Evolutionary conservation across 2,113 vertebrate genomes (phyloP).

Genomic region (Manacus vitellinus): DNA sequence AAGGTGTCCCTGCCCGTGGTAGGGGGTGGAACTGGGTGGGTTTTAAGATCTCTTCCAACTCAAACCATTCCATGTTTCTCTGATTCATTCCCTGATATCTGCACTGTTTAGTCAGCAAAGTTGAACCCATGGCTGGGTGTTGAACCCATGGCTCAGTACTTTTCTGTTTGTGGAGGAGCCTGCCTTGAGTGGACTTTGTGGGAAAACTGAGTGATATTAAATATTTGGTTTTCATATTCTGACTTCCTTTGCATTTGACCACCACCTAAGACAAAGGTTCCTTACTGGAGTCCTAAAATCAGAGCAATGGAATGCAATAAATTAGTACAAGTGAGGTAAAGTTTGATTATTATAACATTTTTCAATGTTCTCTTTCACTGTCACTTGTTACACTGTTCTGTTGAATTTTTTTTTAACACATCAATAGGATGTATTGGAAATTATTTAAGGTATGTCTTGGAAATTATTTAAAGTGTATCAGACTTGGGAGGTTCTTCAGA

Average conservation of each 20-base stretch:
- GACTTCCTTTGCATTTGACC: not conserved
- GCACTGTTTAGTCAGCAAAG: too few species aligned
- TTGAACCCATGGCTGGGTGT: not conserved
- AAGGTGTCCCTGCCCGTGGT: not conserved
- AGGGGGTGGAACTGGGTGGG: accelerated
- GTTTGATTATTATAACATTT: not conserved
- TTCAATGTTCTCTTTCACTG: not conserved
- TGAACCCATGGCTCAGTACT: not conserved
- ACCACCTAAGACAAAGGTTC: not conserved
- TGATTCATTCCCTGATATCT: not conserved
- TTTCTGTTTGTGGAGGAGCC: not conserved
- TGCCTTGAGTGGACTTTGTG: not conserved
- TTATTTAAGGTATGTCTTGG: not conserved
- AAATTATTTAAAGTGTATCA: not conserved
- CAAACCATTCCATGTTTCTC: not conserved
- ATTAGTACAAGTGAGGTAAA: not conserved
- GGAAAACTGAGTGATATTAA: not conserved
- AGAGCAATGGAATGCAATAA: not conserved
- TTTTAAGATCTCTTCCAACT: not conserved
- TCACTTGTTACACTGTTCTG: not conserved
- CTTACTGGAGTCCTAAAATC: not conserved
- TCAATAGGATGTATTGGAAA: not conserved
- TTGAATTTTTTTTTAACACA: not conserved
- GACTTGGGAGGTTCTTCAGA: not conserved
- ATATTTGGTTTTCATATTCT: not conserved